phyloP scores from a whole-genome alignment of 1,140 invertebrate species.

The Formica exsecta region DNA sequence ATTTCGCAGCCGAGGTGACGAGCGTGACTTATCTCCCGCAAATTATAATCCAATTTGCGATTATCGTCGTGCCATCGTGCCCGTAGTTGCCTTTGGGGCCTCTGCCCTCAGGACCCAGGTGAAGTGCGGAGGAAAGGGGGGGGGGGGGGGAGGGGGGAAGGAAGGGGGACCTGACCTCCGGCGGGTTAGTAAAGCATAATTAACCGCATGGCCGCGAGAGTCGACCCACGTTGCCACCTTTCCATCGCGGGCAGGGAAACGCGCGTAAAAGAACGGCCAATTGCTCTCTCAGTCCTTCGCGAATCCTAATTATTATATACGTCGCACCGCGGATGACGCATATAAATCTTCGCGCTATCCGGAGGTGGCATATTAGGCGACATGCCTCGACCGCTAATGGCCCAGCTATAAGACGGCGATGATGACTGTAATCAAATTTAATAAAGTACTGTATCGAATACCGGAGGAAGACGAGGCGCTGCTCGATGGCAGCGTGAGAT shows the following conservation, averaged over 20 bases:
- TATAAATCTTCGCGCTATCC: conserved; percentile 55
- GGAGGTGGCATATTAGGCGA: conserved; percentile 50
- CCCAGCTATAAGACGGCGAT: conserved; percentile 52
- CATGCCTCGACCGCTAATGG: conserved; percentile 57
- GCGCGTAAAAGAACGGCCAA: conserved; percentile 47
- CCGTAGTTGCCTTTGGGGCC: conserved; percentile 67
- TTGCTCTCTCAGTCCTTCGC: background rate
- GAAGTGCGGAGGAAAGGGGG: background rate
- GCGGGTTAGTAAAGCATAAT: conserved; percentile 75
- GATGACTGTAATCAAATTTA: conserved; percentile 64
- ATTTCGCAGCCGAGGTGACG: conserved; percentile 83
- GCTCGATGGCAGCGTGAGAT: conserved; percentile 58
- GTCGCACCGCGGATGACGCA: conserved; percentile 36
- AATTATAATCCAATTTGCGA: conserved; percentile 87
- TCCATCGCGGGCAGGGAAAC: conserved; percentile 11
- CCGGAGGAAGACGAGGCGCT: conserved; percentile 36
- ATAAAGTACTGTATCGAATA: conserved; percentile 62
- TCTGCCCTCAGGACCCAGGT: conserved; percentile 66
- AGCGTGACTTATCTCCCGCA: conserved; percentile 85
- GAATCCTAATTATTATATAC: conserved; percentile 60
- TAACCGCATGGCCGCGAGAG: conserved; percentile 64
- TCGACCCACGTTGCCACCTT: conserved; percentile 60
- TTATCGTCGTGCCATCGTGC: conserved; percentile 81
- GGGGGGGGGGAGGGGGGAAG: no score
- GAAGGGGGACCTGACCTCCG: conserved; percentile 55